Evolutionary conservation across 2,888 invertebrate genomes (phyloP).

Genomic region (Galerucella nymphaeae): DNA sequence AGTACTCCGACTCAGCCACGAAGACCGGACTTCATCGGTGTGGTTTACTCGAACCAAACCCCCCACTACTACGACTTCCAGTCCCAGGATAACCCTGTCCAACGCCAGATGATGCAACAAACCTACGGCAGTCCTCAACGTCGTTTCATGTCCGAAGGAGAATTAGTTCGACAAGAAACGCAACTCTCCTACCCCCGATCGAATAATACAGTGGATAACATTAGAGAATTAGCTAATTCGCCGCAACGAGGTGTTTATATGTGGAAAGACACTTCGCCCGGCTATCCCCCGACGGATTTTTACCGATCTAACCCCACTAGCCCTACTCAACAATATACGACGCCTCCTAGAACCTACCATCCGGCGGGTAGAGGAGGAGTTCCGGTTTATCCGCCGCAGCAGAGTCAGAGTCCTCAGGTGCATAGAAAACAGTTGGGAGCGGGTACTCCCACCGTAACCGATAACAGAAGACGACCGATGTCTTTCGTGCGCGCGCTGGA

Average conservation of each 20-base stretch:
- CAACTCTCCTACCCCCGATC: conserved; percentile 73
- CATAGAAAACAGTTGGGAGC: conserved; percentile 65
- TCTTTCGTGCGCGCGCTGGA: conserved; percentile 90
- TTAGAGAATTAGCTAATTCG: conserved; percentile 87
- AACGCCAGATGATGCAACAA: conserved; percentile 50
- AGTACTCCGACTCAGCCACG: conserved; percentile 91
- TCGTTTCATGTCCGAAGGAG: conserved; percentile 84
- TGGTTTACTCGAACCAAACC: conserved; percentile 66
- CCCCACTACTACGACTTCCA: conserved; percentile 63
- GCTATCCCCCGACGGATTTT: conserved; percentile 64
- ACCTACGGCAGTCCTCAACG: conserved; percentile 73
- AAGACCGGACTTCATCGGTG: conserved; percentile 88
- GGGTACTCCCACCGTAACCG: conserved; percentile 56
- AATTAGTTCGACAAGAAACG: conserved; percentile 78
- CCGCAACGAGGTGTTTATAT: conserved; percentile 85
- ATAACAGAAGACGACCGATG: conserved; percentile 78
- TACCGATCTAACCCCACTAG: conserved; percentile 81
- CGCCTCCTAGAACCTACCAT: conserved; percentile 68
- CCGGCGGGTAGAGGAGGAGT: conserved; percentile 76
- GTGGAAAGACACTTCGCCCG: conserved; percentile 83
- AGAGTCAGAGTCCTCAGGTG: conserved; percentile 70
- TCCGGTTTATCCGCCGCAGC: conserved; percentile 74
- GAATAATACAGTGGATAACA: conserved; percentile 86
- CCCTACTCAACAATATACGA: conserved; percentile 68
- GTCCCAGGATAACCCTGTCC: conserved; percentile 55